phyloP scores from a whole-genome alignment of 2,797 vertebrate species.

The Dipus sagitta region DNA sequence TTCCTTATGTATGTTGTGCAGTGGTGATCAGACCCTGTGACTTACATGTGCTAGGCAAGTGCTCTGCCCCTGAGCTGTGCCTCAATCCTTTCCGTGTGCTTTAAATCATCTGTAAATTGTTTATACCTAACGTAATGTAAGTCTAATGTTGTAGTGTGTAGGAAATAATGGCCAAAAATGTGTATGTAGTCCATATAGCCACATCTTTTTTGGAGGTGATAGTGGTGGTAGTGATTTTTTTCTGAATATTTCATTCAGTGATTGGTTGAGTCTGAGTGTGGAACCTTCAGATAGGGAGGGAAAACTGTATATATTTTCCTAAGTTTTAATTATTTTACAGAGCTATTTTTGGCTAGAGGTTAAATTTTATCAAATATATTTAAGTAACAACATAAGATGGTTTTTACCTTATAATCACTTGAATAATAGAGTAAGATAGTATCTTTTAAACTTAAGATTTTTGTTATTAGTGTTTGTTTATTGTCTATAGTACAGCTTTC shows the following conservation, averaged over 20 bases:
- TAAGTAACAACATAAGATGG: not conserved
- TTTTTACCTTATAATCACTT: constrained; percentile 45
- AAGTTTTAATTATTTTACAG: constrained; percentile 15
- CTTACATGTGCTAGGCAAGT: not conserved
- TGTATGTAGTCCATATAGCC: not conserved
- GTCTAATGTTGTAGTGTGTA: not conserved
- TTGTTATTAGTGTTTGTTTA: constrained; percentile 32
- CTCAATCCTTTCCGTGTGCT: not conserved
- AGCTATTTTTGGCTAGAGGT: constrained; percentile 27
- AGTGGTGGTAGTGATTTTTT: not conserved
- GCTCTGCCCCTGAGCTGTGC: not conserved
- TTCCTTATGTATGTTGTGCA: not conserved
- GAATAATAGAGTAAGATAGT: constrained; percentile 37
- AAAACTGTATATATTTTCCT: not conserved
- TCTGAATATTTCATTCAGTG: not conserved
- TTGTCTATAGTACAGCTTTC: not conserved
- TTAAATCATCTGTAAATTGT: not conserved
- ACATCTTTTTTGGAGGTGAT: not conserved
- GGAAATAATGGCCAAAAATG: not conserved
- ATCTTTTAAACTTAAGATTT: constrained; percentile 44
- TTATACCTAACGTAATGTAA: not conserved
- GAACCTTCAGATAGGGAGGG: not conserved
- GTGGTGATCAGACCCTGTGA: not conserved
- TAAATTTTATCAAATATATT: constrained; percentile 44
- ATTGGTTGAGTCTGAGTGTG: not conserved